Percentiles rank a stretch among this genome's conserved stretches.
Conservation (phyloP, 2,113 vertebrate species). For the Microcebus griseorufus region DNA sequence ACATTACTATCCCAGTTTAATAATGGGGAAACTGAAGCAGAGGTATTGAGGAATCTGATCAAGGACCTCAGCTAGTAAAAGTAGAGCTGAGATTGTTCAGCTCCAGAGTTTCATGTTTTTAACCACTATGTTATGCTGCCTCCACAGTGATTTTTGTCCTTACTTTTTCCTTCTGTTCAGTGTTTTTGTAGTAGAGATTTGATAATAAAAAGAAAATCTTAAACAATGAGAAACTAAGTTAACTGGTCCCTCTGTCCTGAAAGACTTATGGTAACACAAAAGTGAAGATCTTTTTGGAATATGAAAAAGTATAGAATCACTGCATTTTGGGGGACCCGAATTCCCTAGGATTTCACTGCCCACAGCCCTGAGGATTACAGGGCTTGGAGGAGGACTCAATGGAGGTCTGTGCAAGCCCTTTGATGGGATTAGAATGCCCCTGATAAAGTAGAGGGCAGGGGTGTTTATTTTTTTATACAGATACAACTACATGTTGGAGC, state of each 20-base stretch:
- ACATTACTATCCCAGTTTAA: background rate
- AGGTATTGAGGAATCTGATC: background rate
- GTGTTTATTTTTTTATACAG: background rate
- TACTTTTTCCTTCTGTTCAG: slow-evolving; percentile 6
- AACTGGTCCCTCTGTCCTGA: background rate
- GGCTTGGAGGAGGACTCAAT: background rate
- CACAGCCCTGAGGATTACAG: background rate
- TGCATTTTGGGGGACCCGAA: background rate
- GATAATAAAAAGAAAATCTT: slow-evolving; percentile 70
- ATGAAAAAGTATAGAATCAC: background rate
- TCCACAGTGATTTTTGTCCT: background rate
- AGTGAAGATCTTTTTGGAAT: background rate
- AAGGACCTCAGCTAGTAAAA: background rate
- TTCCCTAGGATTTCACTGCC: background rate
- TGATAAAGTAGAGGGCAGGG: background rate
- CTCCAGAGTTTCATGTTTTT: slow-evolving; percentile 17
- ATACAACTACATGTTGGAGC: background rate
- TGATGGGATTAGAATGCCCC: background rate
- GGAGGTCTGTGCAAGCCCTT: background rate
- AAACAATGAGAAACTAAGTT: slow-evolving; percentile 22
- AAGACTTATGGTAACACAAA: background rate
- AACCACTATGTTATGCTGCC: background rate
- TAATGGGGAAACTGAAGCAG: background rate
- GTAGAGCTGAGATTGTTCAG: background rate
- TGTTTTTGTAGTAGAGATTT: slow-evolving; percentile 62